Evolutionary conservation across 2,113 vertebrate genomes (phyloP).

Genomic region (Serinus canaria): DNA sequence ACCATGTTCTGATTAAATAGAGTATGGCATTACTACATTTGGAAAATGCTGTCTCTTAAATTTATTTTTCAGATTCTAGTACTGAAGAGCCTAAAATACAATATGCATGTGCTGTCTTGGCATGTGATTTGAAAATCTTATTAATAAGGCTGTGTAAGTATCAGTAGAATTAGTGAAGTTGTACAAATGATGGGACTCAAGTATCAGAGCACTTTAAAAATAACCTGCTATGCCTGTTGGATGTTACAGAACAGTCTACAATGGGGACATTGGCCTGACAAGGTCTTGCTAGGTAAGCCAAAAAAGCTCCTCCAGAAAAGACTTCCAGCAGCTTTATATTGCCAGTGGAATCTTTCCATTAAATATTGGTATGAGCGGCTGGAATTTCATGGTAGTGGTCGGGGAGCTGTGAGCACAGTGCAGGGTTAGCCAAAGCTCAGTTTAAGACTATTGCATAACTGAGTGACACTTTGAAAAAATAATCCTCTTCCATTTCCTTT

Average conservation of each 20-base stretch:
- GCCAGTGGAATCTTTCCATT: not conserved
- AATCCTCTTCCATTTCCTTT: not conserved
- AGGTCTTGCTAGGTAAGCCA: not conserved
- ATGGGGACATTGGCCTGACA: not conserved
- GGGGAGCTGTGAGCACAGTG: not conserved
- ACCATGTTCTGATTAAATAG: not conserved
- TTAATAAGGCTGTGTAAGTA: not conserved
- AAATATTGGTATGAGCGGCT: not conserved
- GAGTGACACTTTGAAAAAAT: not conserved
- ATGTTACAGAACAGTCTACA: not conserved
- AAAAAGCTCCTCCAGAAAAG: not conserved
- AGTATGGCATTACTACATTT: not conserved
- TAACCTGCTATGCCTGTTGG: not conserved
- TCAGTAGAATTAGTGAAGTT: not conserved
- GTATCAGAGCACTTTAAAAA: not conserved
- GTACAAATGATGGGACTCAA: not conserved
- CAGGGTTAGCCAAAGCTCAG: not conserved
- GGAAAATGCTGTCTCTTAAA: not conserved
- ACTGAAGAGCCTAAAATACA: not conserved
- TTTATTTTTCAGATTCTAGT: not conserved
- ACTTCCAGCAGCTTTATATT: not conserved
- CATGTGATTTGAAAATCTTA: not conserved
- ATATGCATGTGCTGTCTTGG: not conserved
- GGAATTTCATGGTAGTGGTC: not conserved
- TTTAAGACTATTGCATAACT: not conserved